Percentiles rank a stretch among this genome's conserved stretches.
These are phyloP conservation scores for Dendrocincla tyrannina DNA, from an alignment of 2,797 vertebrate genomes.

Conservation along the genomic window DNA sequence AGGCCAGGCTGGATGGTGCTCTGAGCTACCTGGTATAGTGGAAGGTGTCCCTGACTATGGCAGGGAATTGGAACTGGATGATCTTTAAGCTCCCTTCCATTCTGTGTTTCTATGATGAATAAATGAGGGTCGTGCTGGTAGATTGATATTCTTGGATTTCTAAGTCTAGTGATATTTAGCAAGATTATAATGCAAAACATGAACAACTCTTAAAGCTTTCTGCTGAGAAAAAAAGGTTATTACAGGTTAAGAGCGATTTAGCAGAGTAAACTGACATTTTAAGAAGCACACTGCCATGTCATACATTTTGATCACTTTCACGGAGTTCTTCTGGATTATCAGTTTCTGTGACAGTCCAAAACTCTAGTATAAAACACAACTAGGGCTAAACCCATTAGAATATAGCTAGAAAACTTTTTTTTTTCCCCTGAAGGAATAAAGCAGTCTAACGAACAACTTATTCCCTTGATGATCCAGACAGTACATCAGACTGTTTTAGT, in stretches of 20 bases:
- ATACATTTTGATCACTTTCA: neutral
- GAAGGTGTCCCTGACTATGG: neutral
- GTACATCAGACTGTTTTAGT: neutral
- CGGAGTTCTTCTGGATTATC: neutral
- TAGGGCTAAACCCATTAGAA: neutral
- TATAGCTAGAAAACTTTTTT: neutral
- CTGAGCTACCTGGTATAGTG: neutral
- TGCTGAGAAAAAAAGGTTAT: neutral
- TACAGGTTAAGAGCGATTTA: neutral
- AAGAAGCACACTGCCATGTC: neutral
- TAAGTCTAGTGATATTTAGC: constrained; percentile 10
- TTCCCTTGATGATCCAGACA: neutral
- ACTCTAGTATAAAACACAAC: neutral
- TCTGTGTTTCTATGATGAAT: neutral
- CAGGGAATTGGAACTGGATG: neutral
- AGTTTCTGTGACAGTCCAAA: neutral
- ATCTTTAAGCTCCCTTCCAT: neutral
- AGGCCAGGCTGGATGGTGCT: neutral
- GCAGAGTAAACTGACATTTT: constrained; percentile 1
- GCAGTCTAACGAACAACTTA: neutral
- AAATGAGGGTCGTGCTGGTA: neutral
- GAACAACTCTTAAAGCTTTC: neutral
- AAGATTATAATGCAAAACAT: neutral
- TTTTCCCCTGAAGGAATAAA: neutral
- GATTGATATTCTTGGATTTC: neutral